Evolutionary conservation across 2,113 vertebrate genomes (phyloP).

Genomic region (Nesogale talazaci): DNA sequence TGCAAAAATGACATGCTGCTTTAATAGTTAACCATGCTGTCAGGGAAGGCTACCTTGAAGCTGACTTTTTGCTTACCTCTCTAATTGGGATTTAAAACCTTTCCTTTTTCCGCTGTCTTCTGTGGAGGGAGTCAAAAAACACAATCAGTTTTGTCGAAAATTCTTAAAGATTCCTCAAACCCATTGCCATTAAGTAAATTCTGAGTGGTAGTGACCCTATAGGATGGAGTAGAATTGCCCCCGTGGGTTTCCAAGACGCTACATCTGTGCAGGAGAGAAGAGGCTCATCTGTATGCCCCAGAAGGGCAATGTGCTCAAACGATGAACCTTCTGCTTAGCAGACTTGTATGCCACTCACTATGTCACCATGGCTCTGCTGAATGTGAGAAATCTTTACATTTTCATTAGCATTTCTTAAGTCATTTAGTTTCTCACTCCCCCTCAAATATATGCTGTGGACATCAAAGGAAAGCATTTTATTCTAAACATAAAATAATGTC

Average conservation of each 20-base stretch:
- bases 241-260: too few species aligned
- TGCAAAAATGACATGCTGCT: not conserved
- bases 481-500: not conserved
- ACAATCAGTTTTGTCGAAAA: too few species aligned
- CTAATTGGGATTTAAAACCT: not conserved
- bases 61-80: not conserved
- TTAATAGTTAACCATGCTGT: not conserved
- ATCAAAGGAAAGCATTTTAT: not conserved
- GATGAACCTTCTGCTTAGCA: too few species aligned
- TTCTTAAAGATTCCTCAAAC: too few species aligned
- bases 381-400: not conserved
- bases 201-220: too few species aligned
- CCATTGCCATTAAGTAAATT: too few species aligned
- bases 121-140: not conserved
- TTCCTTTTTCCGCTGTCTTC: slow-evolving; percentile 22
- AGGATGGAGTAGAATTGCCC: too few species aligned
- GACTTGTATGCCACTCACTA: not conserved
- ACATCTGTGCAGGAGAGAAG: too few species aligned
- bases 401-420: not conserved
- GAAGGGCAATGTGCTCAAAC: too few species aligned
- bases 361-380: slow-evolving; percentile 8
- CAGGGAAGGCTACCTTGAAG: not conserved
- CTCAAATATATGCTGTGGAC: not conserved
- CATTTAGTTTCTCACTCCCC: slow-evolving; percentile 25
- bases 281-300: too few species aligned